Base-by-base conservation (phyloP, 2,113 vertebrate species). In the Tetrax tetrax region DNA sequence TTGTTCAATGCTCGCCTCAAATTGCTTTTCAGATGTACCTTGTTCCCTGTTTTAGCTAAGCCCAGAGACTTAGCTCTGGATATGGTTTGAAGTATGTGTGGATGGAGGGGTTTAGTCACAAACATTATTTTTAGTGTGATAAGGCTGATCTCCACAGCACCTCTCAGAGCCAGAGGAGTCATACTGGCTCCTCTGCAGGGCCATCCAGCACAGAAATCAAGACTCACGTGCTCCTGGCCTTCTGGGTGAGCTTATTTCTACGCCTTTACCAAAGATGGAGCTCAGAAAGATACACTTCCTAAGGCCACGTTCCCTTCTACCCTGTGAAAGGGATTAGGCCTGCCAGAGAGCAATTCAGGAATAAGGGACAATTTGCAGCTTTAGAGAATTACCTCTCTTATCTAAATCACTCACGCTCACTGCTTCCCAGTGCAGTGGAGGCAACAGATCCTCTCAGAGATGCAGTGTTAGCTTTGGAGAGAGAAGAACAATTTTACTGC, bases 81-180 rank as follows among this genome's bases (percentile, higher is more conserved):
- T 48, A 22, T 22, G 4, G 23, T n/a, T 76, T 64, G 94, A 51
- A 74, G n/a, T 47, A 9, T 2, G 7, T 53, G 11, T 45, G 27
- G 11, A 18, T 68, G 78, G 15, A 76, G 24, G 14, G 19, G 7
- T 23, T 48, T 45, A 20, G 23, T 65, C 24, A 14, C 27, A 79
- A 83, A 24, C 0, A 1, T 6, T 56, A 2, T 17, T 85, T 88
- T 56, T 18, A 74, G 7, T 7, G 1, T 12, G 7, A 14, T 35
- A 53, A 76, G 23, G 29, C 22, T 80, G 41, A 45, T 68, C 38
- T 69, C 43, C 27, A 54, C 53, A 83, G 79, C 14, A 60, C 9
- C 23, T 80, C 27, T 76, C 29, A 33, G 2, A 54, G 37, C 31
- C 9, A 0, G 37, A 51, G 24, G 13, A 80, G 41, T 57, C 27